Conservation (phyloP, 2,888 invertebrate species). For the Marronus borbonicus region DNA sequence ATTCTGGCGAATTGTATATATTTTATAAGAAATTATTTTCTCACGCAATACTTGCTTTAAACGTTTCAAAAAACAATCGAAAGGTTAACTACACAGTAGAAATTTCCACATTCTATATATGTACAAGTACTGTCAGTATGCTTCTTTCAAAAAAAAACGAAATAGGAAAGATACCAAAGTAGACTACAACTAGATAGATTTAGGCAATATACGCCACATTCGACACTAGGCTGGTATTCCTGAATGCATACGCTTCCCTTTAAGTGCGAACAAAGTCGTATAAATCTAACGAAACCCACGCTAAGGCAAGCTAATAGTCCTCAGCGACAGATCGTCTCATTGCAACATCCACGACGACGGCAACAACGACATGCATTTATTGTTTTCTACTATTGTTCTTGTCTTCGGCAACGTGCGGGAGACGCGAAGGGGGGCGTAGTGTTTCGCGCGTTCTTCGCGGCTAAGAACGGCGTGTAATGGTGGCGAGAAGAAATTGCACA, state of each 20-base stretch:
- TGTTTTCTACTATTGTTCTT: constrained; percentile 24
- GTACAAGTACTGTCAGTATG: not conserved
- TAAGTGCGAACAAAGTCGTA: constrained; percentile 22
- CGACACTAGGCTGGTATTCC: too few relatives aligned
- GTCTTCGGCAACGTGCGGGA: not conserved
- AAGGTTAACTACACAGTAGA: too few relatives aligned
- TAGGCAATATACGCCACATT: too few relatives aligned
- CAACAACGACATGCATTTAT: constrained; percentile 3
- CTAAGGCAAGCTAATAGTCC: not conserved
- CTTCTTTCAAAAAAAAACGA: not conserved
- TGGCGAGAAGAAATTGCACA: not conserved
- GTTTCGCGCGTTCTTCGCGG: constrained; percentile 8
- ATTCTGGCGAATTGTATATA: too few relatives aligned
- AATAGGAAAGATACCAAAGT: not conserved
- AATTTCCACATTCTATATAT: too few relatives aligned
- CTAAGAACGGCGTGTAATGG: constrained; percentile 13
- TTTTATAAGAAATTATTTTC: too few relatives aligned
- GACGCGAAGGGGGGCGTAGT: not conserved
- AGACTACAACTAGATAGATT: not conserved
- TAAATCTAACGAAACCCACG: constrained; percentile 39
- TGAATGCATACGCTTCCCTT: not conserved
- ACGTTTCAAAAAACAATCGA: too few relatives aligned
- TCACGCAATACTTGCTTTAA: too few relatives aligned
- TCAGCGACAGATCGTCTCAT: not conserved
- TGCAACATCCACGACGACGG: too few relatives aligned